Evolutionary conservation across 2,113 vertebrate genomes (phyloP), one percentile per base, ranked within the genome.

Genomic region (Onychostoma macrolepis): DNA sequence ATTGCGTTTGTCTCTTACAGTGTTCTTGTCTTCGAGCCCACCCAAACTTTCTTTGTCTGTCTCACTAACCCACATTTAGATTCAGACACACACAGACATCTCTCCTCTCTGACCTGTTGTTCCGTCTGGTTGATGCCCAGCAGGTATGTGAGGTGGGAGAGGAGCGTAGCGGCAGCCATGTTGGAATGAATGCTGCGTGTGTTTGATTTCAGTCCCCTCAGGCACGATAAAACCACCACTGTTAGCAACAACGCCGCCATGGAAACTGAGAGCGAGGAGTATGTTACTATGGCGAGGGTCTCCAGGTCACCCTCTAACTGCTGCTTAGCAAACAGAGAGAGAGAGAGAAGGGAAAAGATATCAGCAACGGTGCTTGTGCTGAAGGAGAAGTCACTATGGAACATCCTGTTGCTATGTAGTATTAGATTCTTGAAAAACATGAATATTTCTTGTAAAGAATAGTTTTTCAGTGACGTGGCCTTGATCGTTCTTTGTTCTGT

Each of bases 121-220:
- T 99, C 97, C 0, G 98, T 99, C 91, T 94, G 97, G 91, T 97
- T 97, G 93, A 99, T 96, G 24, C 98, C 98, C 69, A 99, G 91
- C 86, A 99, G 94, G 91, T 97, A 99, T 76, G 98, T 95, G 72
- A 99, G 96, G 93, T 99, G 97, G 0, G 98, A 98, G 85, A 98
- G 90, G 79, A 99, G 96, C 87, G 97, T 96, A 71, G 98, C 97
- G 0, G 96, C 95, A 0, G 97, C 96, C 84, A 97, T 96, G 72
- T 99, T 99, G 85, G 95, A 98, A 69, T 98, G 97, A 93, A 99
- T 99, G 91, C 97, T 96, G 81, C 97, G 95, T 30, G 94, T 97
- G 92, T 99, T 99, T 93, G 98, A 99, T 94, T 98, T 99, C 85
- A 99, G 96, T 85, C 97, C 97, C 88, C 97, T 96, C 76, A 99